Base-by-base conservation (phyloP, 2,113 vertebrate species). In the Saguinus midas region DNA sequence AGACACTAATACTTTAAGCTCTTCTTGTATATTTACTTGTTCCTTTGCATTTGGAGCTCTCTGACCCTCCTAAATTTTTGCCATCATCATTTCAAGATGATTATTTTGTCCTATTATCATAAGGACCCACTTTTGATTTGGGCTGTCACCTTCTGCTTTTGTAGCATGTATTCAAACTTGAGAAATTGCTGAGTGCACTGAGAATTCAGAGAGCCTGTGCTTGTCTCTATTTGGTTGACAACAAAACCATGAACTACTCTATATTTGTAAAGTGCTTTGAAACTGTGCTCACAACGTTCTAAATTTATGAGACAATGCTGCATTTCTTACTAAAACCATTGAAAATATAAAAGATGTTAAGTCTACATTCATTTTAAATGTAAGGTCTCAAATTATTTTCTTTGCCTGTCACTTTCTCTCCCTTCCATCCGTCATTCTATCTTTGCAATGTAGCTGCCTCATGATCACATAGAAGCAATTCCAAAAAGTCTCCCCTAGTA, bases 261-360 rank as follows among this genome's bases (percentile, higher is more conserved):
- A 1, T 64, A 35, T 93, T 57, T 95, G 27, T 87, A 17, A 92
- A 92, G 7, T n/a, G 25, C 37, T 95, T 97, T 83, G 85, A 94
- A 90, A 78, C 50, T 94, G 18, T 83, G 29, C 57, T 95, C n/a
- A 75, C 1, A 37, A n/a, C 23, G 79, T 78, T 78, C 32, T 35
- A 18, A 32, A 48, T 35, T 5, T 79, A 6, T 79, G 43, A 89
- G 32, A 66, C 35, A 75, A 35, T 9, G 83, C 90, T 50, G 4
- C 10, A 50, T 95, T 91, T 95, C 45, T 92, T 7, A 37, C 16
- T 84, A 80, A 88, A 72, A 87, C 52, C 45, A 75, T 55, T 40
- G 75, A 82, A 87, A 92, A 61, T 37, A 29, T 37, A 18, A 75
- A 72, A 82, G 37, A 84, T 55, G 57, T 27, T 76, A 84, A 76